Percentiles rank a stretch among this genome's conserved stretches.
Conservation (phyloP, 2,113 vertebrate species). For the Amia ocellicauda region DNA sequence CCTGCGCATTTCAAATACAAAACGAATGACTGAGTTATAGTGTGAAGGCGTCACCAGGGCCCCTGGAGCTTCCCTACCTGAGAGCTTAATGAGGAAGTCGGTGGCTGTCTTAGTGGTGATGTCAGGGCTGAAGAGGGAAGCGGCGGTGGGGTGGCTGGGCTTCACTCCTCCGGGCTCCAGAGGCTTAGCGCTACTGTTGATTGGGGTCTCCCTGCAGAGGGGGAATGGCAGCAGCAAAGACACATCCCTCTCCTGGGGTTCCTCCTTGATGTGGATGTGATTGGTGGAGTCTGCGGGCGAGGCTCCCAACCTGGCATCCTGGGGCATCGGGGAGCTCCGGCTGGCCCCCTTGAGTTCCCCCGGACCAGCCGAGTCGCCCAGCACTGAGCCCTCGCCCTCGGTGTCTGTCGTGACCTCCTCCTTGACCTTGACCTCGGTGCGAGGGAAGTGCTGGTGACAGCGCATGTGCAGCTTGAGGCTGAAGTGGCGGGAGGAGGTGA, state of each 20-base stretch:
- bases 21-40: no score
- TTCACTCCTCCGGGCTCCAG: slow-evolving; percentile 79
- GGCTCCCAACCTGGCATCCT: slow-evolving; percentile 45
- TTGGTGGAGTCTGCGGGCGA: slow-evolving; percentile 71
- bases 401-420: slow-evolving; percentile 90
- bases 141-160: slow-evolving; percentile 62
- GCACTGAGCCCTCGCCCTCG: slow-evolving; percentile 82
- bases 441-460: slow-evolving; percentile 98
- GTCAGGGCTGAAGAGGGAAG: slow-evolving; percentile 91
- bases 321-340: slow-evolving; percentile 58
- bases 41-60: no score
- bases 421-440: slow-evolving; percentile 93
- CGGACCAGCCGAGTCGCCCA: slow-evolving; percentile 65
- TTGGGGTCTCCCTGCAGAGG: slow-evolving; percentile 76
- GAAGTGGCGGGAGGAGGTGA: slow-evolving; percentile 98
- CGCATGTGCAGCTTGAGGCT: slow-evolving; percentile 99
- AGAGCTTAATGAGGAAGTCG: slow-evolving; percentile 97
- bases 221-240: slow-evolving; percentile 77
- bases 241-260: slow-evolving; percentile 82
- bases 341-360: slow-evolving; percentile 62
- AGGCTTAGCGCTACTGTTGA: slow-evolving; percentile 79
- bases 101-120: slow-evolving; percentile 97
- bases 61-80: no score
- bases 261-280: slow-evolving; percentile 88
- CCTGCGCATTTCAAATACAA: no score